Base-by-base conservation (phyloP, 1,140 invertebrate species). In the Ruditapes philippinarum region DNA sequence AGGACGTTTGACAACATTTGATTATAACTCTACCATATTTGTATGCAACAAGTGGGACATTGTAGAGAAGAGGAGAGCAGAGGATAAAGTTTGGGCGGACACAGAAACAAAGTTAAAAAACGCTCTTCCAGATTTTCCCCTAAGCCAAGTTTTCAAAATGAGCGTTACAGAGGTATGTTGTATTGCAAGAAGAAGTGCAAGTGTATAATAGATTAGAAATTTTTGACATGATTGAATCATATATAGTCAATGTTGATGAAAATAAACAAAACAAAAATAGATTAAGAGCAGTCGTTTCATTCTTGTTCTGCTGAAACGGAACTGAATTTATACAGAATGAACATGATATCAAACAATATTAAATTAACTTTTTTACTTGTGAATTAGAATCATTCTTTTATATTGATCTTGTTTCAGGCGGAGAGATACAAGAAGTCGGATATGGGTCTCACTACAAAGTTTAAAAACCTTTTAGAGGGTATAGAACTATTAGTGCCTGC, bases 31-130 rank as follows among this genome's bases (percentile, higher is more conserved):
- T 17, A 88, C 92, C 19, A 89, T 92, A 19, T 92, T 92, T 89
- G 89, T 92, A 0, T 92, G 90, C 78, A 91, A 92, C 45, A 91
- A 92, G 31, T 91, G 91, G 91, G 92, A 92, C 54, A 80, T 65
- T 12, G 86, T 88, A 19, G 76, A 68, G 33, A 51, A 88, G 87
- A 74, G 91, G 84, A n/a, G 54, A 0, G 89, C 89, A 38, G 91
- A 90, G 42, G 65, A 85, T 0, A 76, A 49, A 40, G 92, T 91
- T 7, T 90, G 88, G 90, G 73, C 88, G 0, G 79, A 92, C 40
- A 92, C 88, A 17, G 22, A 38, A n/a, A 54, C 36, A 12, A 91
- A 92, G 57, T 31, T 91, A 1, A 65, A 86, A 42, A 38, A 60
- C 0, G 28, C 73, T n/a, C 89, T 90, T 62, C 89, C 83, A 38